Base-by-base conservation (phyloP, 2,113 vertebrate genomes). In the Cyrtonyx montezumae region DNA sequence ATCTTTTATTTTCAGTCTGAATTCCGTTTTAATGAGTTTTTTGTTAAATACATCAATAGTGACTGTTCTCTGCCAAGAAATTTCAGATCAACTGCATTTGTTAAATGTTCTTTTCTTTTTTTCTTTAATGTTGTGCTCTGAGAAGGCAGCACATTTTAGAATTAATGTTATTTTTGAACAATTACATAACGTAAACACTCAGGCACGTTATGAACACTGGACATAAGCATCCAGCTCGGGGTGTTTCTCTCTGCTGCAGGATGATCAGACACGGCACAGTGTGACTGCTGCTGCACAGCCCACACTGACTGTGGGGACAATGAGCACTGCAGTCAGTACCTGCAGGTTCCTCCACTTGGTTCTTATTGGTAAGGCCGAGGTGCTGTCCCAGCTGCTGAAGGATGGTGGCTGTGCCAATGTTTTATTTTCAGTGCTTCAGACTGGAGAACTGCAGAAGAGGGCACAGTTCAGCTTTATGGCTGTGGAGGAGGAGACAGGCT, bases 21-120 rank as follows among this genome's bases (percentile, higher is more conserved):
- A 73, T 81, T 92, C 76, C 78, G 59, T 63, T 95, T 90, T 93
- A 93, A 93, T 79, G 87, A 94, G 76, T 45, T 79, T 94, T 94
- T 94, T 77, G 51, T 84, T 87, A 74, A 90, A 91, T 91, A 86
- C 56, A 87, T 93, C 85, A 94, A 30, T 74, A 83, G 56, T 1
- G 2, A 82, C 61, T 61, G 43, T 85, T 61, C 78, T 46, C 45
- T 89, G 81, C 42, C 84, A 88, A 91, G 56, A 69, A 80, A 84
- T 91, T 92, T 53, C 81, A 80, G 71, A 95, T 93, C 91, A 92
- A 92, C 83, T 94, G 71, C 84, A 65, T 79, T 87, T 91, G 71
- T 84, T 91, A 91, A 91, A 77, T 68, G 22, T 43, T 61, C 25
- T 46, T 37, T 16, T 85, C 73, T 65, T 75, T 62, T 34, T 42